Evolutionary conservation across 2,888 invertebrate species (phyloP).

Genomic region (Latrodectus elegans): DNA sequence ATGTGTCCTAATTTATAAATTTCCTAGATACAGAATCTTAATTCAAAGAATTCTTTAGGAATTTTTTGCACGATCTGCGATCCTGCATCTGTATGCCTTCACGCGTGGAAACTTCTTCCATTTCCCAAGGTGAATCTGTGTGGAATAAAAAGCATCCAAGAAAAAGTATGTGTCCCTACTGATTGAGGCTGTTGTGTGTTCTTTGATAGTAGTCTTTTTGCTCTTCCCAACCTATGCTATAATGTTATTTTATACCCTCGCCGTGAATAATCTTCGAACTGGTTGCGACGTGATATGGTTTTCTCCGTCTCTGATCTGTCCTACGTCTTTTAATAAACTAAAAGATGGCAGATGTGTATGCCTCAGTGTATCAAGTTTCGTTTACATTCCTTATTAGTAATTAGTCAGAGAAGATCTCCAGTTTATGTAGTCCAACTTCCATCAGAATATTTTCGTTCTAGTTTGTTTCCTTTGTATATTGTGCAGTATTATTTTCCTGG

Average conservation of each 20-base stretch:
- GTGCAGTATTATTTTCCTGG: no score
- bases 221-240: neutral
- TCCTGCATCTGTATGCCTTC: neutral
- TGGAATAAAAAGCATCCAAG: neutral
- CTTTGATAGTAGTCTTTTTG: neutral
- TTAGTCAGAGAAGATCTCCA: neutral
- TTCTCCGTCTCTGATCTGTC: neutral
- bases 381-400: neutral
- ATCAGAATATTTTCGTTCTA: no score
- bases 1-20: no score
- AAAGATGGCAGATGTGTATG: neutral
- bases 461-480: no score
- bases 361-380: neutral
- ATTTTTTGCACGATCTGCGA: neutral
- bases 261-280: no score
- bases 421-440: neutral
- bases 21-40: no score
- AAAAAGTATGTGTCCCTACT: neutral
- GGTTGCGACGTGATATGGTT: neutral
- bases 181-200: conserved; percentile 1
- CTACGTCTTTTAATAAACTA: no score
- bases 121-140: neutral
- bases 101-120: no score
- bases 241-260: neutral
- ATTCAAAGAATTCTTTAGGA: neutral